A percentile compares a stretch with the other conserved stretches of the same genome.
Evolutionary conservation across 2,888 invertebrate species (phyloP).

Genomic region (Conistra vaccinii): DNA sequence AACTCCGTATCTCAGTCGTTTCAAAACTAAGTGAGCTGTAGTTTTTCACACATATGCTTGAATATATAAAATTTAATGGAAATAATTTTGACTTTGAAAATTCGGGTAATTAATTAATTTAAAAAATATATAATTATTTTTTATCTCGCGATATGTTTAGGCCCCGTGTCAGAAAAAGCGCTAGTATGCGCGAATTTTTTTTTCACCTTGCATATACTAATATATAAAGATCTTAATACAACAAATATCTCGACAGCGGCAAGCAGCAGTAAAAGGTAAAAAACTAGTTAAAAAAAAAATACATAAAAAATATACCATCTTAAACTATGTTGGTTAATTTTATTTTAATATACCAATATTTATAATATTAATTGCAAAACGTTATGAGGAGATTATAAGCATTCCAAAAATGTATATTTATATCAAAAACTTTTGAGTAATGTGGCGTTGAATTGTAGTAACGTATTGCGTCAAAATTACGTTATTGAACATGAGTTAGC

Average conservation of each 20-base stretch:
- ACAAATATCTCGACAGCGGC: conserved; percentile 3
- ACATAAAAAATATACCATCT: background rate
- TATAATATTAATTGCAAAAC: background rate
- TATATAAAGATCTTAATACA: background rate
- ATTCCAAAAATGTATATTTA: background rate
- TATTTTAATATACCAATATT: background rate
- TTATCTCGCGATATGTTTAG: too few relatives aligned
- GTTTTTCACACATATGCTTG: too few relatives aligned
- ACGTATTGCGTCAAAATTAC: background rate
- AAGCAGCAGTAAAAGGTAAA: background rate
- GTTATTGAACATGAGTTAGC: background rate
- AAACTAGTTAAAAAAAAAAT: background rate
- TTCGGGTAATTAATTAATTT: too few relatives aligned
- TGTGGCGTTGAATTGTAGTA: background rate
- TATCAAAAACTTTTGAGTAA: background rate
- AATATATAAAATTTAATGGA: too few relatives aligned
- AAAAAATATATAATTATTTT: too few relatives aligned
- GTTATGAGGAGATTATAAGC: background rate
- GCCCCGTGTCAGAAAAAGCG: conserved; percentile 6
- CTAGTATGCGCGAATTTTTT: too few relatives aligned
- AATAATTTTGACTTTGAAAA: too few relatives aligned
- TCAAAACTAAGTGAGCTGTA: too few relatives aligned
- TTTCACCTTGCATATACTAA: background rate
- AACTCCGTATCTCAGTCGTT: too few relatives aligned
- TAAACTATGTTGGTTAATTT: background rate